Evolutionary conservation across 2,113 vertebrate genomes (phyloP).

Genomic region (Nestor notabilis): DNA sequence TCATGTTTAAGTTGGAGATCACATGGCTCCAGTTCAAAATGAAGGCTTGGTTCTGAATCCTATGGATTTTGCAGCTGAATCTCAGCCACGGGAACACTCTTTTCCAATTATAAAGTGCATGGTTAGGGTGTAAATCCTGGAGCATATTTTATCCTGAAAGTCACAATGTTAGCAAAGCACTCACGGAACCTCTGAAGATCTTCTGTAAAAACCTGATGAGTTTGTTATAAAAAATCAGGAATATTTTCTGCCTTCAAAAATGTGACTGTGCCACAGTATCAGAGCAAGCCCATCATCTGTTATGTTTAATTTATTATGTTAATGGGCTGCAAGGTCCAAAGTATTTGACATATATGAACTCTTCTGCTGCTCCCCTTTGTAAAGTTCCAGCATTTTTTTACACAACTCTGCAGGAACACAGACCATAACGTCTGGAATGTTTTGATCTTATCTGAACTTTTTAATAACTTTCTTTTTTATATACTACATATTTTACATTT

Average conservation of each 20-base stretch:
- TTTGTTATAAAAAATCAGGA: background rate
- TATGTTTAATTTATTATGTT: conserved; percentile 31
- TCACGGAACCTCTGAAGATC: conserved; percentile 37
- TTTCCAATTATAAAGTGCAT: conserved; percentile 41
- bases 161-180: conserved; percentile 28
- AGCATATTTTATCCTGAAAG: conserved; percentile 41
- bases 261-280: background rate
- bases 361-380: conserved; percentile 18
- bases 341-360: conserved; percentile 46
- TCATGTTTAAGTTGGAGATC: conserved; percentile 71
- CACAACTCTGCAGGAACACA: conserved; percentile 26
- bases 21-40: conserved; percentile 60
- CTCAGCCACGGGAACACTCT: conserved; percentile 67
- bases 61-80: conserved; percentile 67
- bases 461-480: conserved; percentile 61
- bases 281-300: background rate
- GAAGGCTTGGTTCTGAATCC: conserved; percentile 64
- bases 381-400: conserved; percentile 48
- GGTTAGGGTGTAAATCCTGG: conserved; percentile 55
- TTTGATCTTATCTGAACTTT: conserved; percentile 64
- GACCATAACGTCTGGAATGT: conserved; percentile 44
- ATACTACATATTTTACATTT: conserved; percentile 54
- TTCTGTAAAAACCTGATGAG: background rate
- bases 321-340: conserved; percentile 35
- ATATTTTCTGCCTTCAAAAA: background rate